Evolutionary conservation across 1,140 invertebrate species (phyloP).

Genomic region (Diachasmimorpha longicaudata): DNA sequence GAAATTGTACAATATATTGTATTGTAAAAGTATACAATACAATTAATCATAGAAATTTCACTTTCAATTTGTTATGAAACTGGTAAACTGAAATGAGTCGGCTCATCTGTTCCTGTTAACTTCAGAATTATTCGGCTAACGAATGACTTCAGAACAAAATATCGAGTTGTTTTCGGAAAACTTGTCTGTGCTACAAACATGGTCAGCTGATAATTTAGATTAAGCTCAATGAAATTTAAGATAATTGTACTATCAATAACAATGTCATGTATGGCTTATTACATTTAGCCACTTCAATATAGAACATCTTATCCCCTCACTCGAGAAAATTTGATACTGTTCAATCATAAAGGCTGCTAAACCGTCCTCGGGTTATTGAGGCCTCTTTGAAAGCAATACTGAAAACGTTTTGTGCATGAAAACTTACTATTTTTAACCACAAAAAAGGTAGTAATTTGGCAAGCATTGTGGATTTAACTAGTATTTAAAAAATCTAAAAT

Average conservation of each 20-base stretch:
- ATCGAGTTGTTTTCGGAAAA: background rate
- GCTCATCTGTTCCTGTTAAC: background rate
- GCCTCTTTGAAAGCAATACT: background rate
- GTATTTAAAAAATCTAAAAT: background rate
- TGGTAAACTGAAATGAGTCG: background rate
- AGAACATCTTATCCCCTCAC: background rate
- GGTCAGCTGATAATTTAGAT: no score
- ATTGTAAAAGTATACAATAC: slow-evolving; percentile 25
- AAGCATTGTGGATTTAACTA: slow-evolving; percentile 22
- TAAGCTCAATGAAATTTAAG: background rate
- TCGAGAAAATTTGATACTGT: background rate
- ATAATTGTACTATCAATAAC: background rate
- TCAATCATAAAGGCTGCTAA: background rate
- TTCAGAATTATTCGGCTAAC: background rate
- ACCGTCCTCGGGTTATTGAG: background rate
- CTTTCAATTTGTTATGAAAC: background rate
- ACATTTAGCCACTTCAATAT: background rate
- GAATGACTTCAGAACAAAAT: background rate
- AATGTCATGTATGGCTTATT: background rate
- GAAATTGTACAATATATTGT: background rate
- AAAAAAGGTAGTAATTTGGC: slow-evolving; percentile 28
- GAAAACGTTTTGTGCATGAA: background rate
- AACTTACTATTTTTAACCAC: slow-evolving; percentile 4
- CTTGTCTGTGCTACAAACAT: background rate
- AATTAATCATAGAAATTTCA: slow-evolving; percentile 9